Evolutionary conservation across 2,113 vertebrate genomes (phyloP).

Genomic region (Vulpes vulpes): DNA sequence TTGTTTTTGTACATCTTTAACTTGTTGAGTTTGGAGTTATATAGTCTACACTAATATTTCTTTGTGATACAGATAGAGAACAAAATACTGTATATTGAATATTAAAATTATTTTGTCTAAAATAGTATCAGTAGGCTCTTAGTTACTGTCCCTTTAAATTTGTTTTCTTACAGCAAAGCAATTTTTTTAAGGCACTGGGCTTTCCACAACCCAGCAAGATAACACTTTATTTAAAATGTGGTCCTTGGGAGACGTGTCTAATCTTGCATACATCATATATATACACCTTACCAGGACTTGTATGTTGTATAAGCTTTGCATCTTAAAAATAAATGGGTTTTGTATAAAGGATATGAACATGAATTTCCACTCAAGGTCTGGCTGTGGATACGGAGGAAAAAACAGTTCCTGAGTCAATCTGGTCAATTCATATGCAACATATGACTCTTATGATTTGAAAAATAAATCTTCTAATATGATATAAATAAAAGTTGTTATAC

Average conservation of each 20-base stretch:
- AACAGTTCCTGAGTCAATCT: conserved; percentile 68
- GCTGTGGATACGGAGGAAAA: conserved; percentile 55
- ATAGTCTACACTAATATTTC: conserved; percentile 77
- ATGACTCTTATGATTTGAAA: conserved; percentile 56
- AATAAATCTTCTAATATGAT: conserved; percentile 8
- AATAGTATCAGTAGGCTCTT: conserved; percentile 39
- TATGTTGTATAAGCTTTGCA: conserved; percentile 72
- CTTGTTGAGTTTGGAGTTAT: conserved; percentile 81
- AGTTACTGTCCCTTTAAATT: conserved; percentile 72
- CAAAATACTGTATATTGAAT: conserved; percentile 52
- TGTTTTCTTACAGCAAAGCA: conserved; percentile 79
- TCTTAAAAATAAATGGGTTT: conserved; percentile 70
- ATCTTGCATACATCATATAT: conserved; percentile 74
- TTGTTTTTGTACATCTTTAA: conserved; percentile 85
- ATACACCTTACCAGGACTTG: conserved; percentile 29
- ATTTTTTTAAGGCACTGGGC: conserved; percentile 76
- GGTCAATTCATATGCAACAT: conserved; percentile 54
- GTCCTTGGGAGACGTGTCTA: conserved; percentile 80
- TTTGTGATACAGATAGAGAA: conserved; percentile 72
- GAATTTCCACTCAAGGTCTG: conserved; percentile 66
- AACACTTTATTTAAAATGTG: conserved; percentile 61
- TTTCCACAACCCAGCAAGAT: conserved; percentile 74
- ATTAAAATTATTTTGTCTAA: conserved; percentile 53
- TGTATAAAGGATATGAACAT: conserved; percentile 51
- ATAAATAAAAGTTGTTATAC: conserved; percentile 52